Conservation (phyloP, 2,888 invertebrate genomes). For the Ormyrus rosae region DNA sequence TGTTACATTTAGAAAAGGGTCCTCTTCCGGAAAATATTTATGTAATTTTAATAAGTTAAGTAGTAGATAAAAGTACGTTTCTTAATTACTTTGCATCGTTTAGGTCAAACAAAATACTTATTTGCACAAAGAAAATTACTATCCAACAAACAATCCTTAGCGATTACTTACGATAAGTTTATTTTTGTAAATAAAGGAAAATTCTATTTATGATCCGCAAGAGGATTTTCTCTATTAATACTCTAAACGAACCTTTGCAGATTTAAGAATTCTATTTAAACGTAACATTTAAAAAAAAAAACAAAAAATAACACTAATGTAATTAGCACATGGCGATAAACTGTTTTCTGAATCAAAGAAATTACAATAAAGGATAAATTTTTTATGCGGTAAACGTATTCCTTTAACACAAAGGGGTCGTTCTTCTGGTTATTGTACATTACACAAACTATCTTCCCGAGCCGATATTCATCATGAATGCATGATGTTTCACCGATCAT, state of each 20-base stretch:
- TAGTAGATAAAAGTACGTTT: too few species aligned
- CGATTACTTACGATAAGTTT: too few species aligned
- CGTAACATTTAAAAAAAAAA: too few species aligned
- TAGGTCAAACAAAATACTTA: neutral
- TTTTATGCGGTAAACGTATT: constrained; percentile 14
- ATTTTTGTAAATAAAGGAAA: too few species aligned
- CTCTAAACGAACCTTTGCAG: too few species aligned
- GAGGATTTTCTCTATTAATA: too few species aligned
- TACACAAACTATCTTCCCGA: constrained; percentile 1
- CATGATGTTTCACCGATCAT: neutral
- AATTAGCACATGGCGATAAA: neutral
- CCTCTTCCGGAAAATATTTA: constrained; percentile 23
- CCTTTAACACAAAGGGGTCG: neutral
- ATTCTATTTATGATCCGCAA: too few species aligned
- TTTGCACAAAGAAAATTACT: neutral
- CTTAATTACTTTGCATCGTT: neutral
- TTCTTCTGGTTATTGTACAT: neutral
- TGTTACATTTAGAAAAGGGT: constrained; percentile 41
- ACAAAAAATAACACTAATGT: too few species aligned
- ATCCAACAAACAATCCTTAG: too few species aligned
- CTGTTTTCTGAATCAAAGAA: neutral
- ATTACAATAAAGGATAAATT: constrained; percentile 1
- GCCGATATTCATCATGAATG: neutral
- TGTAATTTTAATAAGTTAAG: neutral
- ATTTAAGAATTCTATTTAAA: too few species aligned